These are phyloP conservation scores for Arctocebus calabarensis DNA, from an alignment of 2,797 vertebrate species.

Conservation along the genomic window DNA sequence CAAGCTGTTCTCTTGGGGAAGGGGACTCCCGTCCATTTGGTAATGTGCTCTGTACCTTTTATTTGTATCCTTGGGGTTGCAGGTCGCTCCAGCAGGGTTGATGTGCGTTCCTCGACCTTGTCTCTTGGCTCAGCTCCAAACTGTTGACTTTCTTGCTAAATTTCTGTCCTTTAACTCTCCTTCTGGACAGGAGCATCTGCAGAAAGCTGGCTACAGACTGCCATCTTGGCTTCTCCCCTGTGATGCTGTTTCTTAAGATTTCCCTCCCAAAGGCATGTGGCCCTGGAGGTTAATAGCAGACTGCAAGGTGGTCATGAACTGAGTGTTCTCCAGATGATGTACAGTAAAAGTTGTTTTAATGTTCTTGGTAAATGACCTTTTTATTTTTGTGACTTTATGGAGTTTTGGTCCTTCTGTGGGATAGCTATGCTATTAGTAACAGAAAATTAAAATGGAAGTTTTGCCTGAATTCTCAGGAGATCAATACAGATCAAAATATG, in stretches of 20 bases:
- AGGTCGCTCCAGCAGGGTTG: no score
- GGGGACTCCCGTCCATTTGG: no score
- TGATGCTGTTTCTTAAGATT: background rate
- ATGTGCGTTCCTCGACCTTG: no score
- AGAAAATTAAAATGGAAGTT: constrained; percentile 16
- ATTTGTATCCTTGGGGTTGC: no score
- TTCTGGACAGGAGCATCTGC: no score
- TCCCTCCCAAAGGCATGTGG: background rate
- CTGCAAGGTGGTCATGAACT: background rate
- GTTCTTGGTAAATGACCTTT: background rate
- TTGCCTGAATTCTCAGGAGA: background rate
- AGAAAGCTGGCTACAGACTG: no score
- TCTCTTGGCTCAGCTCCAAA: no score
- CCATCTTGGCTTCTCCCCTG: no score
- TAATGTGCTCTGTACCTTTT: no score
- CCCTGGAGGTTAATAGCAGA: constrained; percentile 19
- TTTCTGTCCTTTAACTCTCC: no score
- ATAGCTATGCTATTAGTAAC: background rate
- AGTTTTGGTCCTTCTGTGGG: background rate
- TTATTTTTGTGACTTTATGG: background rate
- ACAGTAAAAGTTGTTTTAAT: background rate
- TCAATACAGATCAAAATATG: background rate
- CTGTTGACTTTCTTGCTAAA: no score
- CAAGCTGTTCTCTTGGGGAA: no score
- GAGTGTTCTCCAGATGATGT: background rate